Conservation (phyloP, 2,113 vertebrate genomes). For the Romanogobio albipinnatus region DNA sequence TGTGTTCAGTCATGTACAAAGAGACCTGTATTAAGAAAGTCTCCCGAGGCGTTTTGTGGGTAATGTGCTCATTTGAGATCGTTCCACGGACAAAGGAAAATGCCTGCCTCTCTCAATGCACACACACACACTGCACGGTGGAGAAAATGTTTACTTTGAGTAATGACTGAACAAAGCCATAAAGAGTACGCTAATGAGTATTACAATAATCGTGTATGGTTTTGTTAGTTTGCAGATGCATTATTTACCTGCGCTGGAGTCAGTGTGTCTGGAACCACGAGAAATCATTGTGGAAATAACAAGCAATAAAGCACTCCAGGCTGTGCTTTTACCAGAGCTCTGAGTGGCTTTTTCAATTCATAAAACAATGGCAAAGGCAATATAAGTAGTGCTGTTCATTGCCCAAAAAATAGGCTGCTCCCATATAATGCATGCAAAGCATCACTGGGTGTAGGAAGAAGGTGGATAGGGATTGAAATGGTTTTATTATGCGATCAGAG, state of each 20-base stretch:
- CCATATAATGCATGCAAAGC: no score
- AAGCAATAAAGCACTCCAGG: neutral
- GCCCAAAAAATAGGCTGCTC: neutral
- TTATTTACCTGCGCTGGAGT: conserved; percentile 3
- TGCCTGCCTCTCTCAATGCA: neutral
- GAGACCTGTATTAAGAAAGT: neutral
- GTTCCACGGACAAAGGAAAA: conserved; percentile 11
- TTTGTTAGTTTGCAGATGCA: neutral
- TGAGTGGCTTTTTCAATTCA: neutral
- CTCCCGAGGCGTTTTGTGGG: conserved; percentile 5
- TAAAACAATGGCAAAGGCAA: neutral
- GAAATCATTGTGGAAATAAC: neutral
- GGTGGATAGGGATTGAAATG: neutral
- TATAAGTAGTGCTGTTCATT: neutral
- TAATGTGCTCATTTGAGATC: conserved; percentile 16
- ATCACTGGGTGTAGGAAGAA: no score
- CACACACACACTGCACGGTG: neutral
- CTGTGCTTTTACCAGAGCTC: neutral
- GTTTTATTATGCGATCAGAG: neutral
- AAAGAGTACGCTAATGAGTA: neutral
- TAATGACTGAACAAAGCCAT: neutral
- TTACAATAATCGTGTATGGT: conserved; percentile 6
- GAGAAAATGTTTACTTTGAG: neutral
- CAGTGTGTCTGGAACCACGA: conserved; percentile 5
- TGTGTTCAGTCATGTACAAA: conserved; percentile 8